Percentiles rank a stretch among this genome's conserved stretches.
These are phyloP conservation scores for Steatocranus sp. DNA, from an alignment of 2,797 vertebrate species.

Conservation along the genomic window DNA sequence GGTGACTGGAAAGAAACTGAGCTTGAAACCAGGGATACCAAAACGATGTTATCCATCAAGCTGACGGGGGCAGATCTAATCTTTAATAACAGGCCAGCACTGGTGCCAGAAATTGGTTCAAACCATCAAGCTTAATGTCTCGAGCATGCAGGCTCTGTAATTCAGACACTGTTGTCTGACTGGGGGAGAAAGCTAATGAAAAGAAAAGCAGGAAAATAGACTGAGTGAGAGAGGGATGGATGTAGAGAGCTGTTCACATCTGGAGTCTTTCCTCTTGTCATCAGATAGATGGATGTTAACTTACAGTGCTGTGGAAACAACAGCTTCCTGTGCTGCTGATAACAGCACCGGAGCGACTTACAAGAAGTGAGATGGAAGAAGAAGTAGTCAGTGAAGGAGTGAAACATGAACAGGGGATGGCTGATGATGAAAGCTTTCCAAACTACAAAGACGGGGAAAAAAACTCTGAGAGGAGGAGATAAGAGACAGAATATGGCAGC, in stretches of 20 bases:
- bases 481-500: not conserved
- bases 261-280: conserved; percentile 83
- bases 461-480: not conserved
- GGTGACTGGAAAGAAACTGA: conserved; percentile 15
- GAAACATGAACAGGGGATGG: not conserved
- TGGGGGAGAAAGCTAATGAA: conserved; percentile 81
- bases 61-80: conserved; percentile 48
- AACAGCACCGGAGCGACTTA: conserved; percentile 46
- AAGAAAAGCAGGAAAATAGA: conserved; percentile 22
- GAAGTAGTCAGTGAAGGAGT: conserved; percentile 2
- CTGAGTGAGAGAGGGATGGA: conserved; percentile 2
- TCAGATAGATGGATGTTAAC: conserved; percentile 85
- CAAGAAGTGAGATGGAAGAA: not conserved
- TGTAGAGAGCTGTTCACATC: conserved; percentile 85
- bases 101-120: conserved; percentile 61
- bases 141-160: conserved; percentile 85
- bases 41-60: conserved; percentile 45
- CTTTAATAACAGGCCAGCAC: conserved; percentile 61
- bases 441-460: not conserved
- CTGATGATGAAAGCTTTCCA: not conserved
- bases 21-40: conserved; percentile 42
- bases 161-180: conserved; percentile 71
- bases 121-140: conserved; percentile 71
- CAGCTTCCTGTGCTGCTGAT: conserved; percentile 72
- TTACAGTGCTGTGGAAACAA: conserved; percentile 78